A percentile compares a stretch with the other conserved stretches of the same genome.
These are phyloP conservation scores for Callimorpha dominula DNA, from an alignment of 2,888 invertebrate species.

Conservation along the genomic window DNA sequence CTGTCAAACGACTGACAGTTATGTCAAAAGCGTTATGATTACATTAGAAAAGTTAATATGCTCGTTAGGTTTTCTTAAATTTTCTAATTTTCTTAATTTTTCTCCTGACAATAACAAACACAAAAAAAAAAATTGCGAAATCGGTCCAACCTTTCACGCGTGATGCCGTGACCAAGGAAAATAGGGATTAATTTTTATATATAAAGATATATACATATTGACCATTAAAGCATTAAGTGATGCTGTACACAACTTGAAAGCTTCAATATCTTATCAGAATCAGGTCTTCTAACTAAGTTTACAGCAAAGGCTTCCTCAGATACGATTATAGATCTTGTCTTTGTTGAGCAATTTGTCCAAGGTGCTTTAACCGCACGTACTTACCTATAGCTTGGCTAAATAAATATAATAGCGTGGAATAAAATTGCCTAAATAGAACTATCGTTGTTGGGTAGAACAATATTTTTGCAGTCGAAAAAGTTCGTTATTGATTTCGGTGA, in stretches of 20 bases:
- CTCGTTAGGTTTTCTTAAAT: no score
- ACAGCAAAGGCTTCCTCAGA: not conserved
- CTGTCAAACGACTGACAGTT: no score
- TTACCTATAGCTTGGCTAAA: not conserved
- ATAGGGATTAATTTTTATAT: no score
- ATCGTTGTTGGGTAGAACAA: not conserved
- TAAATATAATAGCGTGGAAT: not conserved
- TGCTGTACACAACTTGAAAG: conserved; percentile 1
- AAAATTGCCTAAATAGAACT: not conserved
- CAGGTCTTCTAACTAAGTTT: conserved; percentile 12
- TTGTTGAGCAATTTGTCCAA: not conserved
- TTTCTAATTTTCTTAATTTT: no score
- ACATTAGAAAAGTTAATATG: no score
- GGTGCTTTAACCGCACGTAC: not conserved
- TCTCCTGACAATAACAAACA: no score
- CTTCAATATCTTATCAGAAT: conserved; percentile 4
- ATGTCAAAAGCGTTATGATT: no score
- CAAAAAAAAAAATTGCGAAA: no score
- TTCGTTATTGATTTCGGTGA: not conserved
- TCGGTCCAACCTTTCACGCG: no score
- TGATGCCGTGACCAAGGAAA: no score
- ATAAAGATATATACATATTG: no score
- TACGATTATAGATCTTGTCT: not conserved
- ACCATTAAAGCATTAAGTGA: not conserved
- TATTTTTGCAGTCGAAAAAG: not conserved